Base-by-base conservation (phyloP, 1,140 invertebrate species). In the Ips nitidus region DNA sequence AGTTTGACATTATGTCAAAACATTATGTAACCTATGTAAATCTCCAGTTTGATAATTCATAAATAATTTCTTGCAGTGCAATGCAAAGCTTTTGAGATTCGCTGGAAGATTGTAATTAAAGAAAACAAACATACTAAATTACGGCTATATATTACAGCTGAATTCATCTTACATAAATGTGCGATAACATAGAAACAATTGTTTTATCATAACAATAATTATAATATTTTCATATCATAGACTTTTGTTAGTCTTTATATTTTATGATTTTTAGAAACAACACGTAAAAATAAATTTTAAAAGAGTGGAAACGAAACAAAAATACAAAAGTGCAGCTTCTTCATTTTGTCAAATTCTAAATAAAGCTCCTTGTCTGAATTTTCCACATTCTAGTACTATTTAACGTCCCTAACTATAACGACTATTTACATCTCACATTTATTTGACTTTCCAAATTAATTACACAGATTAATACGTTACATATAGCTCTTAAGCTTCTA, bases 361-460 rank as follows among this genome's bases (percentile, higher is more conserved):
- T 22, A 22, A 22, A 22, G 22, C 22, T 22, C 22, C 22, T 22
- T 37, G 36, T 53, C 52, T 2, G 3, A 53, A 53, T 53, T 22
- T 22, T n/a, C 22, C 36, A 22, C 22, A 22, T 50, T 38, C 41
- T 66, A 66, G 40, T 22, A 63, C 61, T 63, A 53, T 52, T 52
- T 63, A 63, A 63, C 61, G 52, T 67, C 36, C 41, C 56, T 59
- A 50, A 22, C 42, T 47, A 41, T 67, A 52, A 67, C 40, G 38
- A 36, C 56, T 60, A 60, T 67, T 41, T 60, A 67, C 56, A 60
- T 52, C 36, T 60, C 41, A 67, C 56, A 60, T 41, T 67, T 50
- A 67, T 60, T 47, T 43, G 40, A 59, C 41, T 65, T 58, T 58
- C 8, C 43, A 52, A 58, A 59, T 39, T 59, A 40, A 8, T 52